Evolutionary conservation across 2,797 vertebrate genomes (phyloP).

Genomic region (Ispidina lecontei): DNA sequence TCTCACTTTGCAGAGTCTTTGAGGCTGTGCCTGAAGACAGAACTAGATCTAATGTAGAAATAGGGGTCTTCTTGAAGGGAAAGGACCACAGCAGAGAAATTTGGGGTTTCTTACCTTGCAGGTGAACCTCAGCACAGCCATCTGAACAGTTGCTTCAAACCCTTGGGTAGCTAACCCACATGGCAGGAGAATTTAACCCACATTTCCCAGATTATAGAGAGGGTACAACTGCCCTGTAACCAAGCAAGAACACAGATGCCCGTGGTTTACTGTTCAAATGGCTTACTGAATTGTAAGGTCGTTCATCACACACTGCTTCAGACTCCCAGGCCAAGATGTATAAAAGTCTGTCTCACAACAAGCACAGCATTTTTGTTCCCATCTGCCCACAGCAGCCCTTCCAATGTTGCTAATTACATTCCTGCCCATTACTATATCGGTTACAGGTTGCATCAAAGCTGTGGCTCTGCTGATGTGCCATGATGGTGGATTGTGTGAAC

Average conservation of each 20-base stretch:
- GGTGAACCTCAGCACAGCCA: background rate
- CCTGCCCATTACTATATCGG: background rate
- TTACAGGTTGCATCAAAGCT: background rate
- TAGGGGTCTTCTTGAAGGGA: background rate
- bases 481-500: background rate
- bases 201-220: background rate
- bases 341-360: constrained; percentile 12
- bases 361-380: background rate
- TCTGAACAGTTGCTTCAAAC: background rate
- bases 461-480: background rate
- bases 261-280: background rate
- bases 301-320: constrained; percentile 13
- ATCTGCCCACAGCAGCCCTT: constrained; percentile 34
- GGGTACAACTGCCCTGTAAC: background rate
- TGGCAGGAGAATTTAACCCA: background rate
- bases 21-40: background rate
- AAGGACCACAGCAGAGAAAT: background rate
- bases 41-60: background rate
- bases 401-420: background rate
- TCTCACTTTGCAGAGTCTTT: background rate
- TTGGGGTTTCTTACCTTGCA: background rate
- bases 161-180: background rate
- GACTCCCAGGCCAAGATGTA: background rate
- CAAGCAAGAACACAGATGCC: constrained; percentile 18
- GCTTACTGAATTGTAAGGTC: background rate